Evolutionary conservation across 2,113 vertebrate species (phyloP), one percentile per base, ranked within the genome.

Genomic region (Gallinago paraguaiae): DNA sequence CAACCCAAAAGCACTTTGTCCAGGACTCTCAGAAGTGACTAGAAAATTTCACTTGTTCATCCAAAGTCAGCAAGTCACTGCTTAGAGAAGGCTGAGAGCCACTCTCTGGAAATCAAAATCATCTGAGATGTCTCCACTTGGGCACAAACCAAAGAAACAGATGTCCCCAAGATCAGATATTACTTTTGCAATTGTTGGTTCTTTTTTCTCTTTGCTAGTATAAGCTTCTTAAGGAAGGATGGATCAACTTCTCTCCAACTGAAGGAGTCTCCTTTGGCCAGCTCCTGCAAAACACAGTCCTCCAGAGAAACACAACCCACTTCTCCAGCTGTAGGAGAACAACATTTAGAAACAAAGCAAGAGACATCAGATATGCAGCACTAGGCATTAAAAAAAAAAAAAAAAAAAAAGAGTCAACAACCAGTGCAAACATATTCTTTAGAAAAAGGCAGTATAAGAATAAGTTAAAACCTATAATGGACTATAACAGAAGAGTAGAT

Each of bases 391-490:
- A 45, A 86, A 54, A 86, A 54, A 46, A 46, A 45, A 45, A 43
- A 43, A 45, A 51, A 53, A 51, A 51, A 51, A 84, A 90, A 51
- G 67, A 80, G 51, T 69, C 75, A 92, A 86, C 95, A 94, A 97
- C 97, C 96, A 97, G 96, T 97, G 96, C 96, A 96, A 96, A 93
- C 91, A 25, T 87, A 92, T 89, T 95, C 83, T 89, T 96, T 94
- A 97, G 93, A 92, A 96, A 97, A 97, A 95, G 77, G 57, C 92
- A 92, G 88, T 96, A 93, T 65, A 96, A 96, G 96, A 97, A 96
- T 94, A 95, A 95, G 94, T 96, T 95, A 96, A 92, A 96, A 93
- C 88, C 80, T 93, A 84, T 56, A 59, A 78, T 51, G 93, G 50
- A 72, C 83, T 75, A 79, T 28, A 86, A 90, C 90, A 60, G 70